phyloP scores from a whole-genome alignment of 2,113 vertebrate species.

The Apaloderma vittatum region DNA sequence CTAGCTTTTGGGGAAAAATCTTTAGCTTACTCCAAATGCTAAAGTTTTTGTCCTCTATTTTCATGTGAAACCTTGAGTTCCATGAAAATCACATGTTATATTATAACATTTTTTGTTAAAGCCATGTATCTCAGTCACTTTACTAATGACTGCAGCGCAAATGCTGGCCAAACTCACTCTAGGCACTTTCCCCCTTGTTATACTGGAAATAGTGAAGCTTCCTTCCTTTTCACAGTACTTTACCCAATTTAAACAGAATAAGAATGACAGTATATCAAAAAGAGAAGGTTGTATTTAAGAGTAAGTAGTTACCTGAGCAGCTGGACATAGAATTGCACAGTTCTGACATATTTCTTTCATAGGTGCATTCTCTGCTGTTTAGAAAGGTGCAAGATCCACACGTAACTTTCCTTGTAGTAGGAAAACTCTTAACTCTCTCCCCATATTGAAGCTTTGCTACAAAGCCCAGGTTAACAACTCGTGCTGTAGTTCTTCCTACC shows the following conservation, averaged over 20 bases:
- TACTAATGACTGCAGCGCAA: not conserved
- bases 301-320: not conserved
- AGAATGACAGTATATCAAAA: not conserved
- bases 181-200: not conserved
- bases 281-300: not conserved
- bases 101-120: not conserved
- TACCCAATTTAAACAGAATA: not conserved
- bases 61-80: not conserved
- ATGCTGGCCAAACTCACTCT: not conserved
- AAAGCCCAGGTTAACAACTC: not conserved
- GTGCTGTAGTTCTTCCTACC: not conserved
- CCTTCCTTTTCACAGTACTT: not conserved
- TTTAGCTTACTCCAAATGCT: not conserved
- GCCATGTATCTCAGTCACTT: not conserved
- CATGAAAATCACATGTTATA: not conserved
- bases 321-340: not conserved
- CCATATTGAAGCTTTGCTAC: not conserved
- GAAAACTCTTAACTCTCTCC: not conserved
- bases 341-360: not conserved
- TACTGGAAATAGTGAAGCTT: not conserved
- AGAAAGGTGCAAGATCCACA: not conserved
- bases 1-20: not conserved
- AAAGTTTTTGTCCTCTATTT: not conserved
- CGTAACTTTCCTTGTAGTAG: not conserved
- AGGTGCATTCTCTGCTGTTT: not conserved